Conservation (phyloP, 2,888 invertebrate species). For the Aquatica leii region DNA sequence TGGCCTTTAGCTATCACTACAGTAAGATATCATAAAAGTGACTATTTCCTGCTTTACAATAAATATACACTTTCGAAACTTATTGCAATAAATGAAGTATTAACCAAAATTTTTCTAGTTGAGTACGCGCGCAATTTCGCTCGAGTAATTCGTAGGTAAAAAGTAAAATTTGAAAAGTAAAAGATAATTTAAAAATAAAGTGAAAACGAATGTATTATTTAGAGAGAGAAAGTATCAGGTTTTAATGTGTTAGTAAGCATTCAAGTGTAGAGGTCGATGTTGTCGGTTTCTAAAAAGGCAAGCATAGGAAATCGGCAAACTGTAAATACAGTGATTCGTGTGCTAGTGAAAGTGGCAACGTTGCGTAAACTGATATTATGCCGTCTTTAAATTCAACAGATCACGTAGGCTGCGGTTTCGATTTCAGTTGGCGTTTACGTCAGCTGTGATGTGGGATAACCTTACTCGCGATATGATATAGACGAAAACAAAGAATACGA, state of each 20-base stretch:
- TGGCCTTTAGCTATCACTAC: conserved; percentile 20
- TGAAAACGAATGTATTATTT: conserved; percentile 28
- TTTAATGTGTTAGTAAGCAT: conserved; percentile 35
- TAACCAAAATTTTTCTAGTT: conserved; percentile 9
- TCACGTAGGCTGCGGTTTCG: conserved; percentile 35
- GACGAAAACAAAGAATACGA: conserved; percentile 16
- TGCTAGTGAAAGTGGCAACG: conserved; percentile 35
- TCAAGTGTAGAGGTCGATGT: conserved; percentile 27
- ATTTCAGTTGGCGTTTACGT: conserved; percentile 25
- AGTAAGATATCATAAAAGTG: conserved; percentile 15
- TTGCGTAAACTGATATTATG: conserved; percentile 41
- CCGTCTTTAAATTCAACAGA: conserved; percentile 30
- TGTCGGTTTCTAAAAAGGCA: conserved; percentile 17
- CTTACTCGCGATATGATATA: not conserved
- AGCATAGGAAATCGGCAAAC: not conserved
- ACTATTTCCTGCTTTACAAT: conserved; percentile 9
- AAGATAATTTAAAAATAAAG: too few relatives aligned
- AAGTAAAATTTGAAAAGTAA: conserved; percentile 24
- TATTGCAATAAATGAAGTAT: not conserved
- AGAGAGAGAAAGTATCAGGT: conserved; percentile 37
- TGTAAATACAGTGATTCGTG: not conserved
- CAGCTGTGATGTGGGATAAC: conserved; percentile 8
- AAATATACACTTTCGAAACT: not conserved
- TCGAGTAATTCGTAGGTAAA: not conserved
- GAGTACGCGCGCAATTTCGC: conserved; percentile 18